Conservation (phyloP, 2,113 vertebrate genomes). For the Nanorana parkeri region DNA sequence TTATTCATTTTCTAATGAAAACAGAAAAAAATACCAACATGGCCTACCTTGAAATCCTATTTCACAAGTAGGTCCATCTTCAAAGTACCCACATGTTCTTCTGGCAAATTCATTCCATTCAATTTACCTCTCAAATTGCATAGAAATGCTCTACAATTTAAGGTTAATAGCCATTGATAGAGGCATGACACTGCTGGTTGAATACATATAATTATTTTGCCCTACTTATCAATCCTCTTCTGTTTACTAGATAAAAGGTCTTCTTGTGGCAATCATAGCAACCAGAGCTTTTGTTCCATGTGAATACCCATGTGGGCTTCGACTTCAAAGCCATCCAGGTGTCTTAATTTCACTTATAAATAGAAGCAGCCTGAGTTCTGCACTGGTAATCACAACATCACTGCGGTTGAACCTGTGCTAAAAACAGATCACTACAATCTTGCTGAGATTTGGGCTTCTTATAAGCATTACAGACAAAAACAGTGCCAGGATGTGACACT, state of each 20-base stretch:
- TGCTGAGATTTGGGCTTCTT: neutral
- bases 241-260: neutral
- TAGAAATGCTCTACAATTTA: too few species aligned
- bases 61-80: too few species aligned
- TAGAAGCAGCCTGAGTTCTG: neutral
- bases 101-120: too few species aligned
- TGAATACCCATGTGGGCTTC: constrained; percentile 7
- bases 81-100: too few species aligned
- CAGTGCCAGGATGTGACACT: neutral
- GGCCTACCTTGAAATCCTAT: too few species aligned
- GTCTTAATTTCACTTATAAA: constrained; percentile 28
- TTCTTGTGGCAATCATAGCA: constrained; percentile 13
- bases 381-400: neutral
- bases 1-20: too few species aligned
- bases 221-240: neutral
- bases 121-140: too few species aligned
- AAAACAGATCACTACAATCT: neutral
- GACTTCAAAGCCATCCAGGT: constrained; percentile 1
- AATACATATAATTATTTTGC: constrained; percentile 24
- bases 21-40: too few species aligned
- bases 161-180: neutral
- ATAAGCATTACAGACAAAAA: neutral
- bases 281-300: constrained; percentile 4
- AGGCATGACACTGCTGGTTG: neutral
- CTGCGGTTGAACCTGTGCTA: neutral